Evolutionary conservation across 2,888 invertebrate genomes (phyloP).

Genomic region (Pherbina coryleti): DNA sequence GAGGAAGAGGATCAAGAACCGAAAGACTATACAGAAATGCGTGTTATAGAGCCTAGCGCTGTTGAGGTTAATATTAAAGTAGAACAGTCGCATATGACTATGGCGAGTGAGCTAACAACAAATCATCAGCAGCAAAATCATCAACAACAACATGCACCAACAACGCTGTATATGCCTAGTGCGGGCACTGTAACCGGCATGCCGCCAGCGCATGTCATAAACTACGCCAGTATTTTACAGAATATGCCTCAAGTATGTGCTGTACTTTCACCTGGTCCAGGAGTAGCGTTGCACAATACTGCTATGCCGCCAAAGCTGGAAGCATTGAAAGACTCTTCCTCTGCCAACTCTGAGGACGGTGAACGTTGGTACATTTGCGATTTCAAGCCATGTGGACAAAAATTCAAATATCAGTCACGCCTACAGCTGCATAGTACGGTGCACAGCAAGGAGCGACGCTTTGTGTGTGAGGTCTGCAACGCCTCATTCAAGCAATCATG

Average conservation of each 20-base stretch:
- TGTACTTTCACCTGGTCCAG: constrained; percentile 40
- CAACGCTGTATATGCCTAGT: constrained; percentile 28
- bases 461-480: constrained; percentile 62
- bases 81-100: constrained; percentile 50
- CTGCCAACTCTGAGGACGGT: constrained; percentile 64
- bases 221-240: constrained; percentile 23
- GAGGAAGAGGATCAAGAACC: constrained; percentile 57
- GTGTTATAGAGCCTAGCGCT: constrained; percentile 51
- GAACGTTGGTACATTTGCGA: constrained; percentile 65
- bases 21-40: constrained; percentile 62
- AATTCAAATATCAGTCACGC: constrained; percentile 64
- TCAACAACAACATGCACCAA: constrained; percentile 14
- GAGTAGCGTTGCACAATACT: constrained; percentile 29
- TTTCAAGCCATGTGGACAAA: constrained; percentile 60
- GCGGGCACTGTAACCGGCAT: constrained; percentile 34
- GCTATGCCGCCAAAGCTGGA: constrained; percentile 43
- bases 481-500: constrained; percentile 65
- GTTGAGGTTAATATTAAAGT: constrained; percentile 61
- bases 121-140: neutral
- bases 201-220: constrained; percentile 3
- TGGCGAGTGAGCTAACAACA: constrained; percentile 39
- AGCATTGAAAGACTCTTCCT: constrained; percentile 56
- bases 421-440: constrained; percentile 64
- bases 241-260: constrained; percentile 43
- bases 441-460: constrained; percentile 64